These are phyloP conservation scores for Sebastes elongatus DNA, from an alignment of 2,797 vertebrate genomes.

Conservation along the genomic window DNA sequence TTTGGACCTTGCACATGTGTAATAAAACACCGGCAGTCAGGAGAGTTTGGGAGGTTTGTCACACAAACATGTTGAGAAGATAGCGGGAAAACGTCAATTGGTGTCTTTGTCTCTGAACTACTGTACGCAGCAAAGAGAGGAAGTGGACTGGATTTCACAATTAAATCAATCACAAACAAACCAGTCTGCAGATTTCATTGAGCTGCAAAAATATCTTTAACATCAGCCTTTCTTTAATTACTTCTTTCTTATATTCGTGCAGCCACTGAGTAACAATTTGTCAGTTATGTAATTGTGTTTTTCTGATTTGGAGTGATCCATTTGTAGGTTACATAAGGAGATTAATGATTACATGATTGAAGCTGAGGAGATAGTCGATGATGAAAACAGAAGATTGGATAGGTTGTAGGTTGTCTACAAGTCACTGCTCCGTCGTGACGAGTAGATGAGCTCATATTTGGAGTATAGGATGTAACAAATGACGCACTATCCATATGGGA, in stretches of 20 bases:
- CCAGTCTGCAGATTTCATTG: background rate
- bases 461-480: background rate
- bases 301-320: slow-evolving; percentile 24
- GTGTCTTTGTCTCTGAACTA: background rate
- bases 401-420: background rate
- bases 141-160: background rate
- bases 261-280: background rate
- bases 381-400: slow-evolving; percentile 30
- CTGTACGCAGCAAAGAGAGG: background rate
- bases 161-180: background rate
- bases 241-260: background rate
- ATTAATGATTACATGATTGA: slow-evolving; percentile 67
- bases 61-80: slow-evolving; percentile 66
- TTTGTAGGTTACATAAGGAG: slow-evolving; percentile 57
- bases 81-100: slow-evolving; percentile 36
- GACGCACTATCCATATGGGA: background rate
- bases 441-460: background rate
- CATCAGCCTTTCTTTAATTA: background rate
- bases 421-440: background rate
- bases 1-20: slow-evolving; percentile 85
- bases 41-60: slow-evolving; percentile 54
- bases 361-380: slow-evolving; percentile 15
- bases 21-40: slow-evolving; percentile 77
- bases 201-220: background rate
- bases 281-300: slow-evolving; percentile 38